Conservation (phyloP, 2,888 invertebrate species). For the Orthosia gothica region DNA sequence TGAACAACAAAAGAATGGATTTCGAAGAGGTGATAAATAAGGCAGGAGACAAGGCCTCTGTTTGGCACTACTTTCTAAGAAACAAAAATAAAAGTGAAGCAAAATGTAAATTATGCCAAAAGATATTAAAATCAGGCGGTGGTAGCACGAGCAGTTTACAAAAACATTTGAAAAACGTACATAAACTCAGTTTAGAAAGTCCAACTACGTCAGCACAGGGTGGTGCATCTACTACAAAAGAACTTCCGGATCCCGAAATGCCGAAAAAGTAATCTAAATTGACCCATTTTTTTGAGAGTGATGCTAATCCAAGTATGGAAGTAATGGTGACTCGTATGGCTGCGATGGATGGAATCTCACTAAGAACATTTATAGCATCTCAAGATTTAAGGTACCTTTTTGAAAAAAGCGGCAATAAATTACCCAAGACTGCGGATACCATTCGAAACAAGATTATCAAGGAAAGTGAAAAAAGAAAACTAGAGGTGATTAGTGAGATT, state of each 20-base stretch:
- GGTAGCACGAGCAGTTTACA: constrained; percentile 17
- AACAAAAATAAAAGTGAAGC: constrained; percentile 18
- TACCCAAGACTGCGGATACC: constrained; percentile 24
- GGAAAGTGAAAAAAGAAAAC: constrained; percentile 18
- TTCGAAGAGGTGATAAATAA: constrained; percentile 1
- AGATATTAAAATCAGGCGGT: constrained; percentile 17
- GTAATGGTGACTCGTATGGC: constrained; percentile 25
- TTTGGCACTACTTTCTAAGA: constrained; percentile 20
- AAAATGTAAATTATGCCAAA: constrained; percentile 32
- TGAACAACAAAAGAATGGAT: neutral
- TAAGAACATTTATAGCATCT: neutral
- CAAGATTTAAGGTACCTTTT: constrained; percentile 20
- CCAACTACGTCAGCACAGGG: constrained; percentile 9
- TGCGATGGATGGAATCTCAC: constrained; percentile 8
- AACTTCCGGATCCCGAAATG: neutral
- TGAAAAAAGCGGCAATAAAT: constrained; percentile 22
- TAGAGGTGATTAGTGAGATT: constrained; percentile 8
- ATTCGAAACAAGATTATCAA: constrained; percentile 29
- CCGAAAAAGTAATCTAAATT: constrained; percentile 21
- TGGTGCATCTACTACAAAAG: constrained; percentile 5
- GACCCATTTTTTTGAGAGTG: constrained; percentile 12
- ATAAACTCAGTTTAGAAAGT: constrained; percentile 8
- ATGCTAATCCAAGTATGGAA: constrained; percentile 19
- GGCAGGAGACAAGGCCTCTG: constrained; percentile 9
- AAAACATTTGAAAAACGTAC: constrained; percentile 30